A percentile compares a stretch with the other conserved stretches of the same genome.
phyloP scores from a whole-genome alignment of 2,113 vertebrate genomes.

The Microcebus lehilahytsara region DNA sequence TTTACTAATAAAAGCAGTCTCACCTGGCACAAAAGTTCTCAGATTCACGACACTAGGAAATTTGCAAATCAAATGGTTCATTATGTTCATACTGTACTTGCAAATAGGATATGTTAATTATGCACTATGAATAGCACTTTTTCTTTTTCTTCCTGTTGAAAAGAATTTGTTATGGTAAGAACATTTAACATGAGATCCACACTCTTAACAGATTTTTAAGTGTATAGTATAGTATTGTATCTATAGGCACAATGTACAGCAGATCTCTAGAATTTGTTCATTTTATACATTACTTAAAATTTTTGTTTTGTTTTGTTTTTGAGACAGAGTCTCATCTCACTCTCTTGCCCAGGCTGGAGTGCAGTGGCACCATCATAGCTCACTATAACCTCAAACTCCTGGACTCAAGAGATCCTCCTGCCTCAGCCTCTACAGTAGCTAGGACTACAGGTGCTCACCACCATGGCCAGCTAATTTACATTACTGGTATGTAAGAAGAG shows the following conservation, averaged over 20 bases:
- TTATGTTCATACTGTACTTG: constrained; percentile 56
- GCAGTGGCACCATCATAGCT: not conserved
- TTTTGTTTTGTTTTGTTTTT: not conserved
- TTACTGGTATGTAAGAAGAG: not conserved
- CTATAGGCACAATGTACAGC: not conserved
- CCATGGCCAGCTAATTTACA: not conserved
- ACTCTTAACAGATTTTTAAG: not conserved
- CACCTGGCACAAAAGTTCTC: constrained; percentile 55
- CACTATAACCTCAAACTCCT: not conserved
- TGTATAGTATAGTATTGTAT: no score
- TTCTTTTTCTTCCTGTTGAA: not conserved
- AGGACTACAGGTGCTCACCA: not conserved
- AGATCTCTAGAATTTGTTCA: not conserved
- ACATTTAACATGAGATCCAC: not conserved
- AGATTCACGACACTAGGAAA: constrained; percentile 53
- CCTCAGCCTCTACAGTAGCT: not conserved
- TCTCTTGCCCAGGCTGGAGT: not conserved
- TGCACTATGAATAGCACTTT: constrained; percentile 63
- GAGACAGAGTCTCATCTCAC: not conserved
- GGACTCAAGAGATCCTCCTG: not conserved
- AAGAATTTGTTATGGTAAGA: not conserved
- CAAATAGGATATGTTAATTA: constrained; percentile 65
- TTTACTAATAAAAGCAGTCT: not conserved
- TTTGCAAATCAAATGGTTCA: constrained; percentile 71
- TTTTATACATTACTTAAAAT: no score